phyloP scores from a whole-genome alignment of 2,113 vertebrate species.

The Litocranius walleri region DNA sequence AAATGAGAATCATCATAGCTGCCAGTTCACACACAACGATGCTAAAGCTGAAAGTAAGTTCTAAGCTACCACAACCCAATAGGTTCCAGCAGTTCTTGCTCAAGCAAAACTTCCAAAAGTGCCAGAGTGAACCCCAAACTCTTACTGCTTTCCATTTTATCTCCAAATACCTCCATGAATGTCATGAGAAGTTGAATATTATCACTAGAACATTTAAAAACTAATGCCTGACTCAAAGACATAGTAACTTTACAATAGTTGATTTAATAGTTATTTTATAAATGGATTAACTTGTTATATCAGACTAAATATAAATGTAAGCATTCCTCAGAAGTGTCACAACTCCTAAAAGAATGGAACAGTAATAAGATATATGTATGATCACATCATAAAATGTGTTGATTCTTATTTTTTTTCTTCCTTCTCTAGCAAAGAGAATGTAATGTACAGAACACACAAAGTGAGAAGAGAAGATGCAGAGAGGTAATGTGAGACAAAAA shows the following conservation, averaged over 20 bases:
- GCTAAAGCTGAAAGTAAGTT: not conserved
- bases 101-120: not conserved
- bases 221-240: not conserved
- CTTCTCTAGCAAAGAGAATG: not conserved
- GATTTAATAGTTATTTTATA: not conserved
- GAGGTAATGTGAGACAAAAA: not conserved
- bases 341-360: not conserved
- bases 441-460: not conserved
- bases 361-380: not conserved
- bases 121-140: not conserved
- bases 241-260: not conserved
- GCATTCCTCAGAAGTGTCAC: not conserved
- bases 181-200: not conserved
- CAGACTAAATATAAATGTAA: not conserved
- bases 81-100: not conserved
- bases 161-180: not conserved
- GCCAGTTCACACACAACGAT: not conserved
- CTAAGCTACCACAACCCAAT: not conserved
- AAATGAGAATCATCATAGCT: not conserved
- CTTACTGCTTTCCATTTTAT: not conserved
- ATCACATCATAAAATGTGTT: not conserved
- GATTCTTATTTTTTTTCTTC: not conserved
- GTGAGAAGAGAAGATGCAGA: not conserved
- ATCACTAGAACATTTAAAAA: constrained; percentile 9
- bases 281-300: not conserved